These are phyloP conservation scores for Serripes groenlandicus DNA, from an alignment of 2,888 invertebrate genomes.

Conservation along the genomic window DNA sequence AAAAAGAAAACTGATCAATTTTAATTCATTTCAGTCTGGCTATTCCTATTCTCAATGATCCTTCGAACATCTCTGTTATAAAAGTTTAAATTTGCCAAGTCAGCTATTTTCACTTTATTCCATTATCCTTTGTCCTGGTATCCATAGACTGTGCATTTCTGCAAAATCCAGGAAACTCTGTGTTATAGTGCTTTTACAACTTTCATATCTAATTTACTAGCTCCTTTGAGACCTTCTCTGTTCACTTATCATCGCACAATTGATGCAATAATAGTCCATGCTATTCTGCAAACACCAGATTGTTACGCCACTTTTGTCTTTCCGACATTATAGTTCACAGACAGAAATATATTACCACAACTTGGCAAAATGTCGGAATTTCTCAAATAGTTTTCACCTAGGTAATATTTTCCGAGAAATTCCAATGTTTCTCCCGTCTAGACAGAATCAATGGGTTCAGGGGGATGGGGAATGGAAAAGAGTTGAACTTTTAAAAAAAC, in stretches of 20 bases:
- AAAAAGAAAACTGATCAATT: too few species aligned
- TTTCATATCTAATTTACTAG: conserved; percentile 8
- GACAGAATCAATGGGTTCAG: conserved; percentile 56
- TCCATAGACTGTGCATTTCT: background rate
- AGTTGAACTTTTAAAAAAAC: background rate
- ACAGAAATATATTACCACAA: conserved; percentile 41
- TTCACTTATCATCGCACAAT: conserved; percentile 1
- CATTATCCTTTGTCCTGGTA: background rate
- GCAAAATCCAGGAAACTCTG: conserved; percentile 6
- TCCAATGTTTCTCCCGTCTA: conserved; percentile 48
- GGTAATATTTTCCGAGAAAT: conserved; percentile 62
- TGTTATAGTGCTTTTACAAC: conserved; percentile 16
- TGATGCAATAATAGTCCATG: background rate
- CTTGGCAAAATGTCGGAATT: conserved; percentile 64
- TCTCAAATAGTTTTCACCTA: conserved; percentile 64
- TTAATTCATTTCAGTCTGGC: too few species aligned
- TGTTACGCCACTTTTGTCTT: background rate
- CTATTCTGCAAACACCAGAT: background rate
- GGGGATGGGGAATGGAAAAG: conserved; percentile 22
- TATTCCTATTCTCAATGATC: too few species aligned
- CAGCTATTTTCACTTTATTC: background rate
- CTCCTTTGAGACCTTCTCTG: conserved; percentile 1
- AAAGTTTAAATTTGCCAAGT: background rate
- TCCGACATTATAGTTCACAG: conserved; percentile 34
- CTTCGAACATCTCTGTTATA: too few species aligned